Evolutionary conservation across 1,140 invertebrate genomes (phyloP), one percentile per base, ranked within the genome.

Genomic region (Euura saliciscinereae): DNA sequence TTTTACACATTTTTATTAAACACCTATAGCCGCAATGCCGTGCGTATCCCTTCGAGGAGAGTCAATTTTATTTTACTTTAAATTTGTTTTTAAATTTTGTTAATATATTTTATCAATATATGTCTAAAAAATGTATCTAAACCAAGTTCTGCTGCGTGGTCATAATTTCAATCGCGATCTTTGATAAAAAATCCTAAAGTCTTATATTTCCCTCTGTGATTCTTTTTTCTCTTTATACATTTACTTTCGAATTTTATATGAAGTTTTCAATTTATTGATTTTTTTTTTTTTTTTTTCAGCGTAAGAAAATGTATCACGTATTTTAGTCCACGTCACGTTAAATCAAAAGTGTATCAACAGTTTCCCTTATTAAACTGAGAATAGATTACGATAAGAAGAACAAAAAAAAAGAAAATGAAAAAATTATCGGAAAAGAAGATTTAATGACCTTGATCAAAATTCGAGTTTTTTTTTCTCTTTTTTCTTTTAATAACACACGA

Each of bases 191-290:
- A 59, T 8, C 51, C 13, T 28, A 28, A 59, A 59, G 51, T 59
- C 51, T 59, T 59, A 59, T 59, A 11, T n/a, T 59, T 59, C 51
- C 51, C 51, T 59, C 51, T 59, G 51, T 59, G 10, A 11, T 28
- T 28, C 28, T 28, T 28, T 28, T 28, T 28, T 28, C 28, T 28
- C 28, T 28, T 28, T 28, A n/a, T 59, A 28, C 51, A 59, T 59
- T 59, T 59, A 59, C 51, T 59, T 59, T 59, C 51, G 51, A 59
- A 59, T 59, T 59, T 59, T 59, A 59, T 59, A 59, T n/a, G 51
- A 3, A n/a, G 51, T 59, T n/a, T 4, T 8, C 10, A 59, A n/a
- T 59, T 59, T 59, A 4, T 59, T 59, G 3, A 11, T 59, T 59
- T 59, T 59, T 59, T 11, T 6, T n/a, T 6, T 59, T 4, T 59